Evolutionary conservation across 2,888 invertebrate genomes (phyloP).

Genomic region (Tipula confusa): DNA sequence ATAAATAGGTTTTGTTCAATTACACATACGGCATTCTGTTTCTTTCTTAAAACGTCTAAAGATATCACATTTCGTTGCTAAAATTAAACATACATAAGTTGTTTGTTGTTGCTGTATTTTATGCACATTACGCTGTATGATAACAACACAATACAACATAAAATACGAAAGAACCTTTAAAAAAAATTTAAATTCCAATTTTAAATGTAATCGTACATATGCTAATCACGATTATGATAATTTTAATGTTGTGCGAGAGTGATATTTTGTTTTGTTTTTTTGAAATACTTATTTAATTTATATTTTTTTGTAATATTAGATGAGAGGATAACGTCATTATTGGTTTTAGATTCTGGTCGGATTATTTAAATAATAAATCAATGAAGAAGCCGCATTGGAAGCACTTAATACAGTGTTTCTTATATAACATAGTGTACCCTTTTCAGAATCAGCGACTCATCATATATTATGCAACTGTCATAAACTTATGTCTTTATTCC

Average conservation of each 20-base stretch:
- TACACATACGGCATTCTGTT: not conserved
- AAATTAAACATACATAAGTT: not conserved
- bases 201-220: not conserved
- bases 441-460: no score
- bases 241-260: not conserved
- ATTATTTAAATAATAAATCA: no score
- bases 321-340: not conserved
- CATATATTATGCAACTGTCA: no score
- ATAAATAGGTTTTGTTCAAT: not conserved
- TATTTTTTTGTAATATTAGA: not conserved
- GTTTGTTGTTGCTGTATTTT: not conserved
- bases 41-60: not conserved
- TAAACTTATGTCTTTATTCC: no score
- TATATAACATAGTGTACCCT: no score
- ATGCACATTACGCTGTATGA: not conserved
- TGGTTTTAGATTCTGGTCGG: not conserved
- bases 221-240: conserved; percentile 25
- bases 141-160: not conserved
- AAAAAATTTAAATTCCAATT: not conserved
- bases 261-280: not conserved
- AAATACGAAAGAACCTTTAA: not conserved
- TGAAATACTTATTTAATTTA: not conserved
- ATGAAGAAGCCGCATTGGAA: no score
- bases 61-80: not conserved
- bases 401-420: no score